Conservation (phyloP, 1,140 invertebrate genomes). For the Antheraea mylitta region DNA sequence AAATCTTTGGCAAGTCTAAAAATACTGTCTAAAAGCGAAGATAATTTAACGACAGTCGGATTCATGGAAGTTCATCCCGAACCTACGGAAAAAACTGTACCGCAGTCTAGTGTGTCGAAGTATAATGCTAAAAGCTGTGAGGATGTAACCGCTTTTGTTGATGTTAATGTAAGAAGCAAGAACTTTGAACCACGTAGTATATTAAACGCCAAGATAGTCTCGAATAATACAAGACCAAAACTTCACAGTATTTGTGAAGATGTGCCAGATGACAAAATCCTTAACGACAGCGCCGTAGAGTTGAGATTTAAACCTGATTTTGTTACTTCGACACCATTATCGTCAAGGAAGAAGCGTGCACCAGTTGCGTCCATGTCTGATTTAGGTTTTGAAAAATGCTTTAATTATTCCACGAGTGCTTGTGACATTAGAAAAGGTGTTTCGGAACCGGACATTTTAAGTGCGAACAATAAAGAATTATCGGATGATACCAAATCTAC, state of each 20-base stretch:
- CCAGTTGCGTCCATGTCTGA: conserved; percentile 49
- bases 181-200: conserved; percentile 68
- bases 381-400: conserved; percentile 58
- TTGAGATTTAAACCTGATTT: conserved; percentile 43
- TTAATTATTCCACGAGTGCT: conserved; percentile 41
- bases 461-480: conserved; percentile 29
- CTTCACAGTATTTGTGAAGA: conserved; percentile 63
- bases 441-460: conserved; percentile 65
- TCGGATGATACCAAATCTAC: conserved; percentile 46
- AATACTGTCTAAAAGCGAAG: conserved; percentile 58
- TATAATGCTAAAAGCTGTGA: conserved; percentile 69
- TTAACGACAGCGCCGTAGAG: conserved; percentile 56
- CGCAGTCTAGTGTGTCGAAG: conserved; percentile 47
- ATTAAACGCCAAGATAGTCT: conserved; percentile 48
- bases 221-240: conserved; percentile 31
- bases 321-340: conserved; percentile 63
- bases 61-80: conserved; percentile 49
- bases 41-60: conserved; percentile 55
- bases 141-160: conserved; percentile 64
- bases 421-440: conserved; percentile 59
- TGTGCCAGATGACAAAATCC: conserved; percentile 36
- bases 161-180: conserved; percentile 56
- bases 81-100: conserved; percentile 32
- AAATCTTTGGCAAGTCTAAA: conserved; percentile 56
- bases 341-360: conserved; percentile 55